A percentile compares a stretch with the other conserved stretches of the same genome.
Evolutionary conservation across 2,113 vertebrate species (phyloP).

Genomic region (Phyllostomus discolor): DNA sequence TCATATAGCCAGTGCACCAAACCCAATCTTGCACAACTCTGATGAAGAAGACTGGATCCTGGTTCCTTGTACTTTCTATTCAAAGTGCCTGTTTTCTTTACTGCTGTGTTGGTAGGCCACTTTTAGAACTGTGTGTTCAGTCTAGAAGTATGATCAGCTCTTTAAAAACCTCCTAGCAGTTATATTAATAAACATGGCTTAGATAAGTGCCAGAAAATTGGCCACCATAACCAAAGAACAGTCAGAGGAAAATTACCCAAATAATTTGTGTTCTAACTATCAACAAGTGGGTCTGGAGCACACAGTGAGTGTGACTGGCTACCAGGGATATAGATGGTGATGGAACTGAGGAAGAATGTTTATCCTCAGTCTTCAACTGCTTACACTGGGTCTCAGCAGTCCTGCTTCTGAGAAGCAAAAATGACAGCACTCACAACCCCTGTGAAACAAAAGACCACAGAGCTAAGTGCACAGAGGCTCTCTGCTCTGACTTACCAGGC

Average conservation of each 20-base stretch:
- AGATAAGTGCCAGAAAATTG: slow-evolving; percentile 67
- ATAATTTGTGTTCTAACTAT: neutral
- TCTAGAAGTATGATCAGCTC: slow-evolving; percentile 53
- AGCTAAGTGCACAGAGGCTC: neutral
- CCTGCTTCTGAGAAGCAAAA: neutral
- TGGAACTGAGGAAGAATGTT: neutral
- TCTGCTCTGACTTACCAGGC: no score
- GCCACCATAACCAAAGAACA: slow-evolving; percentile 60
- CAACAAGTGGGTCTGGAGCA: neutral
- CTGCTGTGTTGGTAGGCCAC: neutral
- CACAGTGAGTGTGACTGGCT: neutral
- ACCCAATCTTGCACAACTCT: neutral
- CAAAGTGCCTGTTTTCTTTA: slow-evolving; percentile 14
- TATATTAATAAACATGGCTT: slow-evolving; percentile 65
- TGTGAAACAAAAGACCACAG: neutral
- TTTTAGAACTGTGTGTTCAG: slow-evolving; percentile 34
- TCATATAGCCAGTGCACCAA: neutral
- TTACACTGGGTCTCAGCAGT: neutral
- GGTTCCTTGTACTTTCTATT: neutral
- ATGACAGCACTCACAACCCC: neutral
- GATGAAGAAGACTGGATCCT: no score
- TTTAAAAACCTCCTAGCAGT: slow-evolving; percentile 32
- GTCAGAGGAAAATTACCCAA: slow-evolving; percentile 54
- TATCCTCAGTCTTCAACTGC: neutral
- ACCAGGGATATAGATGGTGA: neutral